These are phyloP conservation scores for Cheiracanthium punctorium DNA, from an alignment of 2,888 invertebrate genomes.

Conservation along the genomic window DNA sequence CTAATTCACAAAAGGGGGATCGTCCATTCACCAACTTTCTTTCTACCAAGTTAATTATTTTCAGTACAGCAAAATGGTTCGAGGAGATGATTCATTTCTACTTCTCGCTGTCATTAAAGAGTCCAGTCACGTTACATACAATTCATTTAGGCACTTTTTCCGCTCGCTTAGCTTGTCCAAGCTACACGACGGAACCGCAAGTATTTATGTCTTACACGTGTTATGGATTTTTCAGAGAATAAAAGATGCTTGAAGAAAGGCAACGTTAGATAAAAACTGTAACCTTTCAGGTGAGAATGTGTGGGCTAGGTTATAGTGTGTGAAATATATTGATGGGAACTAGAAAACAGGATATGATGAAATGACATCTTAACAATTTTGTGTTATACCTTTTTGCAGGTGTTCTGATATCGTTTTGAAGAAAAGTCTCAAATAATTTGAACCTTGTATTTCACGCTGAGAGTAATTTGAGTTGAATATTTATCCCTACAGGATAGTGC, in stretches of 20 bases:
- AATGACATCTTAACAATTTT: no score
- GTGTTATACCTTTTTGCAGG: no score
- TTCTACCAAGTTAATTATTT: background rate
- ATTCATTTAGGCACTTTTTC: background rate
- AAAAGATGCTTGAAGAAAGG: background rate
- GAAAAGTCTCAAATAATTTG: no score
- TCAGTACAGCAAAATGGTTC: background rate
- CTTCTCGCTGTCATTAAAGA: background rate
- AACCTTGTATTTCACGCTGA: no score
- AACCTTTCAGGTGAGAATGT: background rate
- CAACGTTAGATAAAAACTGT: background rate
- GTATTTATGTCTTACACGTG: slow-evolving; percentile 15
- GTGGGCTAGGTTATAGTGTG: background rate
- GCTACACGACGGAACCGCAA: background rate
- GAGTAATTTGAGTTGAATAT: no score
- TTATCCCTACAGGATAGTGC: no score
- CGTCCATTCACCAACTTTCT: background rate
- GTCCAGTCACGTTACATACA: slow-evolving; percentile 9
- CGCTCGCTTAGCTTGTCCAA: background rate
- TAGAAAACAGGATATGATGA: no score
- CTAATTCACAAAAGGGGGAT: background rate
- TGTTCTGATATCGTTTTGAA: no score
- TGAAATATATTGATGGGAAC: background rate
- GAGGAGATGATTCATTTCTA: slow-evolving; percentile 11
- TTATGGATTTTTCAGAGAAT: background rate